Percentiles rank a stretch among this genome's conserved stretches.
Conservation (phyloP, 2,113 vertebrate genomes). For the Eupsittula cactorum region DNA sequence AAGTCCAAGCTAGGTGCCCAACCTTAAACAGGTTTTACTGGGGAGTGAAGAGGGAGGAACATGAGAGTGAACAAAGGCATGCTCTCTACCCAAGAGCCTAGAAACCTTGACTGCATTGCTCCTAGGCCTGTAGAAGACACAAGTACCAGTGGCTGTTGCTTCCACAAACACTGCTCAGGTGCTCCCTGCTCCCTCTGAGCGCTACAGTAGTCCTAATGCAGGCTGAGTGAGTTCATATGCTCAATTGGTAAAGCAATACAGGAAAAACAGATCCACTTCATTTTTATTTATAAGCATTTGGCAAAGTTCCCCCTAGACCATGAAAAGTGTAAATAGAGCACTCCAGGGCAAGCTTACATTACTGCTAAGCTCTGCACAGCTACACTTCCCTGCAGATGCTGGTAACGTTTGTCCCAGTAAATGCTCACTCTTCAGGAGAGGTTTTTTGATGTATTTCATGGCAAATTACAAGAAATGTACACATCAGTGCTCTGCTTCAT, state of each 20-base stretch:
- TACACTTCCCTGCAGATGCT: neutral
- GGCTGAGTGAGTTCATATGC: neutral
- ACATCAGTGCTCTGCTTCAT: neutral
- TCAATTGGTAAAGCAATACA: neutral
- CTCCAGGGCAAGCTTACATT: neutral
- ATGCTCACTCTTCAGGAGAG: neutral
- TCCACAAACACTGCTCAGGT: neutral
- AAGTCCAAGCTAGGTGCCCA: neutral
- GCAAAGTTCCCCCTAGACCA: neutral
- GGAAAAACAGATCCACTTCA: neutral
- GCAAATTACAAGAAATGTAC: neutral
- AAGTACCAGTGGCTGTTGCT: neutral
- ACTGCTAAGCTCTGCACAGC: neutral
- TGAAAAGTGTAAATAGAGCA: neutral
- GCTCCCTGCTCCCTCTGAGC: neutral
- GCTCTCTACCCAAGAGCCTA: neutral
- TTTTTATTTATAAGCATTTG: slow-evolving; percentile 21
- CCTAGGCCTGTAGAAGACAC: neutral
- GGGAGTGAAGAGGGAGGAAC: neutral
- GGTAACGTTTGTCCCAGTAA: neutral
- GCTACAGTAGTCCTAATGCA: neutral
- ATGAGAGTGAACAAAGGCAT: neutral
- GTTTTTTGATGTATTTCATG: neutral
- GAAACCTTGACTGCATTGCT: neutral
- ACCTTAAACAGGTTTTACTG: neutral